Conservation (phyloP, 2,113 vertebrate genomes). For the Syrmaticus mikado region DNA sequence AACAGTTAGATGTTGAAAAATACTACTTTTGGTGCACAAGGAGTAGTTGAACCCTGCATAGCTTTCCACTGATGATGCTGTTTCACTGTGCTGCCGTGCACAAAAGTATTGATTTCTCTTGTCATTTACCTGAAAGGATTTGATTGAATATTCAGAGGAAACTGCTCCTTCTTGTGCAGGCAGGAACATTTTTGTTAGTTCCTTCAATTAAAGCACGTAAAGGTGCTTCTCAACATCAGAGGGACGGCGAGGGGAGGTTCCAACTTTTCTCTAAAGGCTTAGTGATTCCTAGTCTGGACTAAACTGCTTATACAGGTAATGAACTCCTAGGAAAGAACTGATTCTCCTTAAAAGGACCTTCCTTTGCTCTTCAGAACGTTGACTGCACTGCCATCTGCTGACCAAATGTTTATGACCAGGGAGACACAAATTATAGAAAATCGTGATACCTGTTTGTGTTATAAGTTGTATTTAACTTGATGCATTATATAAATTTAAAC, state of each 20-base stretch:
- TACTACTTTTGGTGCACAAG: neutral
- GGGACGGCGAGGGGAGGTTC: neutral
- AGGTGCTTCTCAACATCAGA: neutral
- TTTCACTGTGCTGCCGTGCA: neutral
- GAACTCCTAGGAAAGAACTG: neutral
- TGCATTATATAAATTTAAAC: neutral
- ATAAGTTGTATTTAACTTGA: neutral
- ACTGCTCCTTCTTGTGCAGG: neutral
- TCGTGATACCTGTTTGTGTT: neutral
- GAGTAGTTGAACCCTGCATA: neutral
- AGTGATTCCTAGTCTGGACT: neutral
- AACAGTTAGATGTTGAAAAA: neutral
- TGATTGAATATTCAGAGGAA: neutral
- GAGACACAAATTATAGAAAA: neutral
- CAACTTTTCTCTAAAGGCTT: neutral
- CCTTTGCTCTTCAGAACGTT: neutral
- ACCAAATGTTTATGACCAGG: neutral
- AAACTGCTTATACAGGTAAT: neutral
- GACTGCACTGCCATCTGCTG: slow-evolving; percentile 64
- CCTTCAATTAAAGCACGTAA: neutral
- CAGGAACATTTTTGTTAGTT: neutral
- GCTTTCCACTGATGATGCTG: neutral
- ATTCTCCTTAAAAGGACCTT: neutral
- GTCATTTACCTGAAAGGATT: neutral
- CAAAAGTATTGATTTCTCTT: neutral